Evolutionary conservation across 1,140 invertebrate species (phyloP).

Genomic region (Drosophila simulans): DNA sequence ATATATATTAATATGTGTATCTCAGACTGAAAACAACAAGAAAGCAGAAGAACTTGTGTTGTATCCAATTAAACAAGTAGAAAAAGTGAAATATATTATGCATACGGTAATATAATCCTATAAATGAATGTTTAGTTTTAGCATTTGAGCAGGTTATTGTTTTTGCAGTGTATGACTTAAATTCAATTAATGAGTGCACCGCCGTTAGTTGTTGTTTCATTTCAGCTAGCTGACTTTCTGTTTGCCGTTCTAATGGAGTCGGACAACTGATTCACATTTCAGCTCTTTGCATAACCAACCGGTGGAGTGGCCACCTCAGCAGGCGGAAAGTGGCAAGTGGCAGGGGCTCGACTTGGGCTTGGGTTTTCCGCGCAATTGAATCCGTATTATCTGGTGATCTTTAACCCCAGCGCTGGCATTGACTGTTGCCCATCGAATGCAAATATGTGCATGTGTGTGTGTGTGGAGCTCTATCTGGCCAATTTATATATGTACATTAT

Average conservation of each 20-base stretch:
- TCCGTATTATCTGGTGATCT: slow-evolving; percentile 36
- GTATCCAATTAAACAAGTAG: background rate
- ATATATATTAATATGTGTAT: background rate
- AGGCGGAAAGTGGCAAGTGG: slow-evolving; percentile 9
- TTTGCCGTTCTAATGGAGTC: slow-evolving; percentile 70
- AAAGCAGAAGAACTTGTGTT: background rate
- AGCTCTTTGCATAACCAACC: slow-evolving; percentile 41
- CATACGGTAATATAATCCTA: too few species aligned
- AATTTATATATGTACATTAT: background rate
- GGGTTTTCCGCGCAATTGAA: slow-evolving; percentile 37
- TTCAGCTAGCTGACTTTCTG: slow-evolving; percentile 27
- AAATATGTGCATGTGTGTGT: slow-evolving; percentile 2
- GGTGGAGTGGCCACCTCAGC: slow-evolving; percentile 22
- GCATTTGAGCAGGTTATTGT: too few species aligned
- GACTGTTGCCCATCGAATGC: background rate
- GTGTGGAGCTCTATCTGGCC: background rate
- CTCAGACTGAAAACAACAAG: background rate
- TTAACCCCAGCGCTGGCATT: slow-evolving; percentile 28
- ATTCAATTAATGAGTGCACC: slow-evolving; percentile 47
- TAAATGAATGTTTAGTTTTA: too few species aligned
- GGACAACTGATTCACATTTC: slow-evolving; percentile 53
- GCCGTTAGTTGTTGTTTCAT: slow-evolving; percentile 8
- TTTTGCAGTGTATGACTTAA: slow-evolving; percentile 17
- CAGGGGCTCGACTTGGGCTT: slow-evolving; percentile 40
- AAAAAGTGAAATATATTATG: too few species aligned